Evolutionary conservation across 2,113 vertebrate species (phyloP).

Genomic region (Marmota flaviventris): DNA sequence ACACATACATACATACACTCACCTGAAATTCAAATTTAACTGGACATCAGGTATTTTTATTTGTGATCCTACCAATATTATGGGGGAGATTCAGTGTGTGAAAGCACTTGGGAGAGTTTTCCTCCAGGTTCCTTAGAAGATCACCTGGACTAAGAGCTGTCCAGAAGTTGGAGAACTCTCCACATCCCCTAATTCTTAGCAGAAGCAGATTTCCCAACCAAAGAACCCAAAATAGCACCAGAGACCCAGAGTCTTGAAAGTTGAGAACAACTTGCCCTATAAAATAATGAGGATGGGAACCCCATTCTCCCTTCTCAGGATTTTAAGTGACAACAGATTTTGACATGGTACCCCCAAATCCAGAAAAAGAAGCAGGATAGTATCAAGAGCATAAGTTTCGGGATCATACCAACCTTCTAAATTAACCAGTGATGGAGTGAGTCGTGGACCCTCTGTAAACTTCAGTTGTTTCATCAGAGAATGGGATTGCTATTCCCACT

Average conservation of each 20-base stretch:
- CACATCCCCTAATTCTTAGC: accelerated
- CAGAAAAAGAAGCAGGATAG: not conserved
- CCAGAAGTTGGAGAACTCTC: not conserved
- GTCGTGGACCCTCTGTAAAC: not conserved
- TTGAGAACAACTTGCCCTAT: not conserved
- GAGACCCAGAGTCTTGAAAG: not conserved
- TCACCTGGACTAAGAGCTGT: not conserved
- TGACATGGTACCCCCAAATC: not conserved
- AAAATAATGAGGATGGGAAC: not conserved
- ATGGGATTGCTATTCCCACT: accelerated
- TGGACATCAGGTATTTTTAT: too few relatives aligned
- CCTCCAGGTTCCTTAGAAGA: not conserved
- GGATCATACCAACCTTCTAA: not conserved
- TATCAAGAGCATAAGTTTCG: not conserved
- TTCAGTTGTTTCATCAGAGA: not conserved
- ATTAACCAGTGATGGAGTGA: not conserved
- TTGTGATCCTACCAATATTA: not conserved
- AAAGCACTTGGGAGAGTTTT: not conserved
- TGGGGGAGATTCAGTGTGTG: not conserved
- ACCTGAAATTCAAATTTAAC: too few relatives aligned
- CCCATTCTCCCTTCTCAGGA: too few relatives aligned
- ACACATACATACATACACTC: too few relatives aligned
- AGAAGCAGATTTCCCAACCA: not conserved
- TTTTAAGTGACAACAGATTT: not conserved
- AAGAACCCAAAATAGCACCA: not conserved